Evolutionary conservation across 2,113 vertebrate genomes (phyloP), one percentile per base, ranked within the genome.

Genomic region (Seriola dumerili): DNA sequence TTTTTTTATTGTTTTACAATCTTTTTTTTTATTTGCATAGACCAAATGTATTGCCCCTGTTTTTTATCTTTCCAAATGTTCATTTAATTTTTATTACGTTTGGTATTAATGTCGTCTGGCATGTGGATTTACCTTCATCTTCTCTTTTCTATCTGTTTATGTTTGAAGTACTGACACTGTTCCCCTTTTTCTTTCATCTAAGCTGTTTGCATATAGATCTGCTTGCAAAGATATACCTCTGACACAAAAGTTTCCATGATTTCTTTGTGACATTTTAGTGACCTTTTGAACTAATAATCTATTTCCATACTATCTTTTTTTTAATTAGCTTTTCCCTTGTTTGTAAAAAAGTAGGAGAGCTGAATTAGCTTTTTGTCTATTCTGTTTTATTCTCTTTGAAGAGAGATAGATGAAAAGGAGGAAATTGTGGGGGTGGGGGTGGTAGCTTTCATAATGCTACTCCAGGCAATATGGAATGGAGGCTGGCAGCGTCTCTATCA

Each of bases 301-400:
- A 9, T 83, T 75, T 52, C 23, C 42, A 13, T 57, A 13, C 21
- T 16, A 16, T 72, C 3, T 80, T 25, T 67, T 23, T 57, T 57
- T 36, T 36, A 36, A 23, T 78, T 78, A 34, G 59, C 42, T 40
- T 62, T 78, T 23, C 46, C 25, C 83, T 58, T 89, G 48, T 65
- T 44, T 75, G 48, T 52, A 29, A 61, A 58, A 80, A 80, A 44
- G 21, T 13, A 44, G 62, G 40, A 36, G 13, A 66, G 76, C 77
- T 78, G 84, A 82, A 78, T 78, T 73, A 40, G 66, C 62, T 76
- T 68, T 88, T 73, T 21, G 19, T 77, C 32, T 54, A n/a, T 82
- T 90, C 61, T 76, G 44, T 73, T 78, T 67, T 81, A 84, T 86
- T 86, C 78, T 81, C 80, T 85, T 85, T 90, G 77, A 88, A 86